phyloP scores from a whole-genome alignment of 2,888 invertebrate species.

The Papilio protenor region DNA sequence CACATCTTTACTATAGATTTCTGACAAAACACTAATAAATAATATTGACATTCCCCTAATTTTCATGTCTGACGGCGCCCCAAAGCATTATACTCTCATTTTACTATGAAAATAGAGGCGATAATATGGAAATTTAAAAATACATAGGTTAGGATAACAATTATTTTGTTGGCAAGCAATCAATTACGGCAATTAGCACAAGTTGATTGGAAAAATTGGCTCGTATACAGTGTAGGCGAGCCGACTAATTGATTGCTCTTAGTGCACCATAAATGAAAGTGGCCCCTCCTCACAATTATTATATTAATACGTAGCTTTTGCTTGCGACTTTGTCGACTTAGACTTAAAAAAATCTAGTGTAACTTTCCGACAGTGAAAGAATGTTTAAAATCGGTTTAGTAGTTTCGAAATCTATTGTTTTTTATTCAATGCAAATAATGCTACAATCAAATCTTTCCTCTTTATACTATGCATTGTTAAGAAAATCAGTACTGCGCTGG shows the following conservation, averaged over 20 bases:
- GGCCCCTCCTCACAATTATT: neutral
- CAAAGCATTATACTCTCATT: too few relatives aligned
- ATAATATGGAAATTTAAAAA: neutral
- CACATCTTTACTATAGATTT: neutral
- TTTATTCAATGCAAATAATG: too few relatives aligned
- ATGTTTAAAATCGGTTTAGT: too few relatives aligned
- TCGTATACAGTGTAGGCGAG: neutral
- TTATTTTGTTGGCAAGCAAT: neutral
- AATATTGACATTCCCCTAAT: neutral
- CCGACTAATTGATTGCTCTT: slow-evolving; percentile 6
- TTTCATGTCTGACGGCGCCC: neutral
- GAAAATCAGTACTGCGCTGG: too few relatives aligned
- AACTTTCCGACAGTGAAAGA: too few relatives aligned
- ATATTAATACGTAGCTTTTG: neutral
- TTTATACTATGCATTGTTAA: too few relatives aligned
- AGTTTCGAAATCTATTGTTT: too few relatives aligned
- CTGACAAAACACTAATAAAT: too few relatives aligned
- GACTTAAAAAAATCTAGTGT: too few relatives aligned
- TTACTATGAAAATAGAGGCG: neutral
- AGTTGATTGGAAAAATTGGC: slow-evolving; percentile 27
- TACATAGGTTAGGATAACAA: neutral
- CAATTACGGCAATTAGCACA: slow-evolving; percentile 40
- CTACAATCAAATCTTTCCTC: too few relatives aligned
- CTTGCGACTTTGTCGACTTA: too few relatives aligned
- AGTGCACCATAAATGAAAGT: slow-evolving; percentile 20